Percentiles rank a stretch among this genome's conserved stretches.
Evolutionary conservation across 2,888 invertebrate genomes (phyloP).

Genomic region (Amiota mariae): DNA sequence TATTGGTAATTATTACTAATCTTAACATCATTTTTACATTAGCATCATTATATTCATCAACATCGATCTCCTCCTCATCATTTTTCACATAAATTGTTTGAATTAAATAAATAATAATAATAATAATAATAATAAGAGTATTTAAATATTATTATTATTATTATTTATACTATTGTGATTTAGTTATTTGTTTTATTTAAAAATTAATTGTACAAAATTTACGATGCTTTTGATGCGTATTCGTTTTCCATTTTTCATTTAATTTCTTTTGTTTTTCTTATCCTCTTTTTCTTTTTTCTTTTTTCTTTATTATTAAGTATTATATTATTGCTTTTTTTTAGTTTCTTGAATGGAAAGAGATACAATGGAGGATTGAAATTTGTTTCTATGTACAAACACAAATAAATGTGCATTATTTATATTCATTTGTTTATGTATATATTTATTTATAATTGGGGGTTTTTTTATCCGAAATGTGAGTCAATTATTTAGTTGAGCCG

Average conservation of each 20-base stretch:
- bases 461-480: slow-evolving; percentile 25
- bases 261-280: not conserved
- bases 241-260: not conserved
- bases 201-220: slow-evolving; percentile 30
- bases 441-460: not conserved
- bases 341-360: too few relatives aligned
- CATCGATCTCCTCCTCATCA: too few relatives aligned
- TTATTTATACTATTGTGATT: slow-evolving; percentile 54
- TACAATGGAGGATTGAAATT: too few relatives aligned
- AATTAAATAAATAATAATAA: too few relatives aligned
- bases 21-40: too few relatives aligned
- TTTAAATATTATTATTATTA: not conserved
- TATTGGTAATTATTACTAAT: too few relatives aligned
- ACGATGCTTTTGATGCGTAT: not conserved
- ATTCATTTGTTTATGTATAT: not conserved
- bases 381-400: too few relatives aligned
- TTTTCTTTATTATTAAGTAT: too few relatives aligned
- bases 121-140: too few relatives aligned
- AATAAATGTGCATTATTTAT: not conserved
- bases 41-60: too few relatives aligned
- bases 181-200: slow-evolving; percentile 38
- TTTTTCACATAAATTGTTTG: too few relatives aligned
- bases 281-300: not conserved
- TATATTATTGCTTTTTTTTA: not conserved
- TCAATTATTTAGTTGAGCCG: slow-evolving; percentile 25